Evolutionary conservation across 2,113 vertebrate genomes (phyloP).

Genomic region (Rhinogobius similis): DNA sequence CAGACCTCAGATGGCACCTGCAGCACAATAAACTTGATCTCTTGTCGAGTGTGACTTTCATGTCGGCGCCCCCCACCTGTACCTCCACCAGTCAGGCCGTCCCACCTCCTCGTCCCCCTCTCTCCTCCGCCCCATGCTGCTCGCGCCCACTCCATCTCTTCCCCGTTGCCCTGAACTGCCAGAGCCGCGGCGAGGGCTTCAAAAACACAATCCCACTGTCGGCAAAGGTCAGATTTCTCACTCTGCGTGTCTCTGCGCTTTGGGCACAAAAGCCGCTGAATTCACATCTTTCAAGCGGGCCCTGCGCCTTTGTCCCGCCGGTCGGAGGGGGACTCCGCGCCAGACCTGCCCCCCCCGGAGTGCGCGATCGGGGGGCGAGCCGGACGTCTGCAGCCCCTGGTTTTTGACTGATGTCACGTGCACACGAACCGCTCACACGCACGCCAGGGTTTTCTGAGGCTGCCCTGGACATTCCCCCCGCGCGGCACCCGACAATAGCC

Average conservation of each 20-base stretch:
- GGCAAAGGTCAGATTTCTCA: conserved; percentile 75
- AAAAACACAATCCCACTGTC: conserved; percentile 79
- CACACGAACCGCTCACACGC: conserved; percentile 53
- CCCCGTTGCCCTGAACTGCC: conserved; percentile 63
- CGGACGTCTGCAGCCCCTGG: conserved; percentile 76
- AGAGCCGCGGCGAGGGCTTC: conserved; percentile 75
- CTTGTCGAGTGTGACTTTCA: conserved; percentile 17
- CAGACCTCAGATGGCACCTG: not conserved
- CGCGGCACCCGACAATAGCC: conserved; percentile 71
- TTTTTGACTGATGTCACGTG: conserved; percentile 82
- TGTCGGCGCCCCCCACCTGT: conserved; percentile 38
- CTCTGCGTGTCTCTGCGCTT: conserved; percentile 71
- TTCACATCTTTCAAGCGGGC: conserved; percentile 83
- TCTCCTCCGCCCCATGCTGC: conserved; percentile 23
- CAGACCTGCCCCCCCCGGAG: conserved; percentile 80
- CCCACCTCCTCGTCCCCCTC: conserved; percentile 12
- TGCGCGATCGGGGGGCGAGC: conserved; percentile 78
- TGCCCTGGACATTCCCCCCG: conserved; percentile 73
- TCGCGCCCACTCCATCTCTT: conserved; percentile 38
- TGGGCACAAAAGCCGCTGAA: conserved; percentile 75
- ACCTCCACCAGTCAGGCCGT: conserved; percentile 39
- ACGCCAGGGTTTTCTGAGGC: conserved; percentile 61
- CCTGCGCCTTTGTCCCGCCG: conserved; percentile 75
- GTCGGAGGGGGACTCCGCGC: conserved; percentile 74
- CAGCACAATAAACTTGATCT: conserved; percentile 47